These are phyloP conservation scores for Parochlus steinenii DNA, from an alignment of 2,888 invertebrate genomes.

Conservation along the genomic window DNA sequence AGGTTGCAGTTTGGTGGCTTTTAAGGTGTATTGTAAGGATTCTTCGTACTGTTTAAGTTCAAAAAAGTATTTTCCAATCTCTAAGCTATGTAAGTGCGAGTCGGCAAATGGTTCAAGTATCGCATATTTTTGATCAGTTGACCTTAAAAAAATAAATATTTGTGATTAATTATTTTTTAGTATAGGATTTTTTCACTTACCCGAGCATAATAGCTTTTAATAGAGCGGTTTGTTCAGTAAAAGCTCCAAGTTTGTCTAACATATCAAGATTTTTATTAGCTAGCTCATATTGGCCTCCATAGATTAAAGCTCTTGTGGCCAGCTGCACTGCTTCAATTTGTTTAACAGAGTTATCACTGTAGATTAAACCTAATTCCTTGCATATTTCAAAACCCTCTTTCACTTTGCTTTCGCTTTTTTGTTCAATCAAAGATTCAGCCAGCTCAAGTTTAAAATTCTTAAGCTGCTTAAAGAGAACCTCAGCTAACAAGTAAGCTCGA, in stretches of 20 bases:
- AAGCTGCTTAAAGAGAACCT: constrained; percentile 19
- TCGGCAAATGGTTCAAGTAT: background rate
- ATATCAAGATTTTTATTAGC: constrained; percentile 36
- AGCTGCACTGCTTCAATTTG: constrained; percentile 29
- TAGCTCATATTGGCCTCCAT: constrained; percentile 35
- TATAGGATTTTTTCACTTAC: no score
- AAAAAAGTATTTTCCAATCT: constrained; percentile 21
- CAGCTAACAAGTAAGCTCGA: constrained; percentile 34
- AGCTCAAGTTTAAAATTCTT: constrained; percentile 15
- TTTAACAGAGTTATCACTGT: constrained; percentile 21
- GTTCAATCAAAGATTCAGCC: constrained; percentile 19
- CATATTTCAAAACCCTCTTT: constrained; percentile 24
- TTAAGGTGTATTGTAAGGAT: constrained; percentile 45
- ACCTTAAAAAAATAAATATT: no score
- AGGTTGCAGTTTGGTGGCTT: constrained; percentile 55
- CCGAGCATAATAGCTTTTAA: no score
- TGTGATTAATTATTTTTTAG: no score
- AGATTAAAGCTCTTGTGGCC: constrained; percentile 34
- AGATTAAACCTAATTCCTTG: constrained; percentile 18
- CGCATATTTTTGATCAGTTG: background rate
- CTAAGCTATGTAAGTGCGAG: constrained; percentile 19
- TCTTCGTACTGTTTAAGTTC: constrained; percentile 36
- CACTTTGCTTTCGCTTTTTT: constrained; percentile 15
- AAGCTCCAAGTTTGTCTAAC: constrained; percentile 28
- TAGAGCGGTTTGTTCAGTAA: no score